Evolutionary conservation across 2,888 invertebrate species (phyloP).

Genomic region (Acleris laterana): DNA sequence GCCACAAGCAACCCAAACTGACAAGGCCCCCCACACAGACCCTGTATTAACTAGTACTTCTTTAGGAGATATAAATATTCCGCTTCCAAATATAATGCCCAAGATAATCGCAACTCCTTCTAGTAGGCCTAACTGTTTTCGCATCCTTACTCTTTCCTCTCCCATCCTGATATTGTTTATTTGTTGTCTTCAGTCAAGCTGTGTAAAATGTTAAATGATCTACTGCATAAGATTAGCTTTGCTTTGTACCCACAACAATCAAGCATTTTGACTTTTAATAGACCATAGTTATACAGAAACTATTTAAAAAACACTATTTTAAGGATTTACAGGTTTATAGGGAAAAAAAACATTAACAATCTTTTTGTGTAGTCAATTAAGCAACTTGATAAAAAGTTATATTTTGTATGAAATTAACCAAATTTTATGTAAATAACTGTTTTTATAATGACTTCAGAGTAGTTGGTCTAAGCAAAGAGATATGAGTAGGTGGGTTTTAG

Average conservation of each 20-base stretch:
- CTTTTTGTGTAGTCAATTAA: too few relatives aligned
- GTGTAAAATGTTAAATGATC: not conserved
- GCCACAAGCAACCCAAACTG: constrained; percentile 95
- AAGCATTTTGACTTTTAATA: not conserved
- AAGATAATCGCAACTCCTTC: constrained; percentile 97
- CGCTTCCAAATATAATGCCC: constrained; percentile 97
- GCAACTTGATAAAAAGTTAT: too few relatives aligned
- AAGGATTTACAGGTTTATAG: too few relatives aligned
- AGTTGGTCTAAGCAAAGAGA: too few relatives aligned
- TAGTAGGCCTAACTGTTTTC: constrained; percentile 93
- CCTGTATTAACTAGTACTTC: constrained; percentile 96
- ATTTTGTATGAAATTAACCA: too few relatives aligned
- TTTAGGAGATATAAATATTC: constrained; percentile 97
- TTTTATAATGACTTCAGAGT: too few relatives aligned
- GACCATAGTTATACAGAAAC: too few relatives aligned
- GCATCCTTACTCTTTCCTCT: constrained; percentile 89
- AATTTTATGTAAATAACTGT: too few relatives aligned
- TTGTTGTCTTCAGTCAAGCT: not conserved
- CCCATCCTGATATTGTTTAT: constrained; percentile 52
- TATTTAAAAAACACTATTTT: too few relatives aligned
- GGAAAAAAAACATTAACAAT: too few relatives aligned
- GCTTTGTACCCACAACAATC: constrained; percentile 41
- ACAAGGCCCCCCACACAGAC: constrained; percentile 93
- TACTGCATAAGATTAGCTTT: constrained; percentile 10
- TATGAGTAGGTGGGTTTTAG: too few relatives aligned